Evolutionary conservation across 2,888 invertebrate genomes (phyloP), one percentile per base, ranked within the genome.

Genomic region (Cephalotes varians): DNA sequence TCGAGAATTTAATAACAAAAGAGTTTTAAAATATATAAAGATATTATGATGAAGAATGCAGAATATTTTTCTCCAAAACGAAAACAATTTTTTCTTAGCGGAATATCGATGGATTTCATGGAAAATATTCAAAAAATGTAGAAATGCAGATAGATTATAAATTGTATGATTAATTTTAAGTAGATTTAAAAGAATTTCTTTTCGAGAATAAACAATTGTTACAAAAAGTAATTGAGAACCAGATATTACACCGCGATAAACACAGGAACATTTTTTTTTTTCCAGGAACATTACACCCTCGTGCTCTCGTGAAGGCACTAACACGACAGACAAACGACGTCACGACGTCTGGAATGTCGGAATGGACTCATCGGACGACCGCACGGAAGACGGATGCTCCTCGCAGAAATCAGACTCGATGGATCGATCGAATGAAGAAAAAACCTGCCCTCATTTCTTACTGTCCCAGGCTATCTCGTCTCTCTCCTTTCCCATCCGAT

Each of bases 321-420:
- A 79, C 77, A 34, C 71, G 71, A 79, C 71, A 79, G 77, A 79
- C 77, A 79, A 79, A 79, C 77, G 77, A 79, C 71, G 71, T 79
- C 34, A 71, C 77, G 77, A 77, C 71, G 56, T 77, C 56, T 56
- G 77, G 77, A 77, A 77, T 69, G 77, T 56, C 71, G 77, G 56
- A 69, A 77, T 77, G 77, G 77, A 77, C 77, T 77, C 77, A 69
- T 77, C 77, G 77, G 69, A 69, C 77, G 56, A 77, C 77, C 77
- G 77, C 77, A 69, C 77, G 10, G 74, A 74, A 81, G 81, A 81
- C 79, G 54, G 69, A 77, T 69, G 76, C 54, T 64, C 72, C 25
- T 69, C 69, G 51, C 73, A 69, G 74, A 85, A 83, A 85, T 85
- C 85, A 83, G 73, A 71, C 82, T 77, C 80, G 69, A 77, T 62